Percentiles rank a stretch among this genome's conserved stretches.
Evolutionary conservation across 2,888 invertebrate species (phyloP).

Genomic region (Cephalotes varians): DNA sequence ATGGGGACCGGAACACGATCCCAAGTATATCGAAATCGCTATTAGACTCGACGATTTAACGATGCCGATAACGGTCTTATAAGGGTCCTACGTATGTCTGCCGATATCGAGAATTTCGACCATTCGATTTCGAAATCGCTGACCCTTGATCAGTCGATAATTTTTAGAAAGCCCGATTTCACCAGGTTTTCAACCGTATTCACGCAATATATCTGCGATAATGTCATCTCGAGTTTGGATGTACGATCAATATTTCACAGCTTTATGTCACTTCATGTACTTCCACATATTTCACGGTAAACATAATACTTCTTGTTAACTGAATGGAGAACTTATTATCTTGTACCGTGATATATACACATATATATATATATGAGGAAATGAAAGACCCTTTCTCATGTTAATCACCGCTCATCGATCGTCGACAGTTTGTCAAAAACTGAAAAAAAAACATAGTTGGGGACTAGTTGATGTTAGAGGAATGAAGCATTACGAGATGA

Average conservation of each 20-base stretch:
- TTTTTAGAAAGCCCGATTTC: constrained; percentile 7
- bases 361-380: neutral
- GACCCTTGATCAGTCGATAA: constrained; percentile 42
- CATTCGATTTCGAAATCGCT: constrained; percentile 32
- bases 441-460: constrained; percentile 3
- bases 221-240: neutral
- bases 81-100: constrained; percentile 65
- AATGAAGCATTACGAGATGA: constrained; percentile 54
- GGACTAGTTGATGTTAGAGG: constrained; percentile 31
- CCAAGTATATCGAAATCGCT: constrained; percentile 73
- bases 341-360: too few relatives aligned
- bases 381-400: constrained; percentile 32
- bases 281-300: constrained; percentile 12
- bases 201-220: constrained; percentile 22
- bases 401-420: constrained; percentile 19
- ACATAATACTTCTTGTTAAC: constrained; percentile 20
- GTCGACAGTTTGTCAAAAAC: constrained; percentile 4
- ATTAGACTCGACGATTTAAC: constrained; percentile 67
- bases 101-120: constrained; percentile 64
- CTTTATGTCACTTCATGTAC: neutral
- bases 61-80: constrained; percentile 70
- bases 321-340: constrained; percentile 26
- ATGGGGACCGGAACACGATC: constrained; percentile 63
- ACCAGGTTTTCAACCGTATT: neutral
- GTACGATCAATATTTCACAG: constrained; percentile 23